A percentile compares a stretch with the other conserved stretches of the same genome.
These are phyloP conservation scores for Nephotettix cincticeps DNA, from an alignment of 1,140 invertebrate species.

Conservation along the genomic window DNA sequence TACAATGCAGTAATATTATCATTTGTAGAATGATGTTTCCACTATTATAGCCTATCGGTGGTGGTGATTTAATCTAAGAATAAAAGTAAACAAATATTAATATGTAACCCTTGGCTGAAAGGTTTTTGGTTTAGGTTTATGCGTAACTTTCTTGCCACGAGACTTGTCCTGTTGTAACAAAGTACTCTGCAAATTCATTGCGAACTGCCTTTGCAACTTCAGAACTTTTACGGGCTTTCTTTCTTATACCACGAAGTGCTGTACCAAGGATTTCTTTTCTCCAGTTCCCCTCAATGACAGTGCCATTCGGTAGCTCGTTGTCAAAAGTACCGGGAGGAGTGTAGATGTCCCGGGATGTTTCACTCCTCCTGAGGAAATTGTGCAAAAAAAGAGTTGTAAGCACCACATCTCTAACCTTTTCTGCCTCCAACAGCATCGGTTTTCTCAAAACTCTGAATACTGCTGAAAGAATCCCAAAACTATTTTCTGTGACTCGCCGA, in stretches of 20 bases:
- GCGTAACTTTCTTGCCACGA: conserved; percentile 9
- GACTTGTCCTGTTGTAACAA: conserved; percentile 12
- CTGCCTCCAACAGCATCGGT: conserved; percentile 9
- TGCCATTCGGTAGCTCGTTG: not conserved
- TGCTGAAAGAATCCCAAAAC: conserved; percentile 41
- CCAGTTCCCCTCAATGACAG: not conserved
- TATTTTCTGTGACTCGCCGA: conserved; percentile 45
- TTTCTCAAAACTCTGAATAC: conserved; percentile 23
- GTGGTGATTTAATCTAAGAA: no score
- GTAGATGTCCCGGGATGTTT: not conserved
- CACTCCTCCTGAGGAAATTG: not conserved
- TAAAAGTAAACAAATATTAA: no score
- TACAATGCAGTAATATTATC: no score
- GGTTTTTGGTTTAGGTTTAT: not conserved
- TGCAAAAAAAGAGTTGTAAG: not conserved
- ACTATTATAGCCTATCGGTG: no score
- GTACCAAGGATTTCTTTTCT: not conserved
- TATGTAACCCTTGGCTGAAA: no score
- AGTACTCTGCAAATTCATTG: conserved; percentile 1
- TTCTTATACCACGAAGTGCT: not conserved
- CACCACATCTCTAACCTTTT: not conserved
- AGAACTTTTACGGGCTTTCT: not conserved
- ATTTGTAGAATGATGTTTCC: no score
- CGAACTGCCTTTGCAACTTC: not conserved
- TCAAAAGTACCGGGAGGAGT: conserved; percentile 3